These are phyloP conservation scores for Phrynosoma blainvillii DNA, from an alignment of 2,113 vertebrate genomes.

Conservation along the genomic window DNA sequence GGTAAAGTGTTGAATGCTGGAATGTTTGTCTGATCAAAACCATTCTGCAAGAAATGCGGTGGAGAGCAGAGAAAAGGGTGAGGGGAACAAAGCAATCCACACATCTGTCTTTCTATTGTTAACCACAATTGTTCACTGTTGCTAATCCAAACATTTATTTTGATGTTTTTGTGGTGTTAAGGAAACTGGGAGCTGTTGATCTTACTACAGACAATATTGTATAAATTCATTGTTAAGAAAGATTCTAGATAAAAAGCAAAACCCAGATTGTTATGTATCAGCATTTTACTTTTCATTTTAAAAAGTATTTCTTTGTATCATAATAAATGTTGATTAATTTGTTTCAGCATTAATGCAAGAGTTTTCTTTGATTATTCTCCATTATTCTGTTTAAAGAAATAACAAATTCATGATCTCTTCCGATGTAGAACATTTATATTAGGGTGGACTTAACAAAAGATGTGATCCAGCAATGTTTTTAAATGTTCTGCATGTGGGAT, in stretches of 20 bases:
- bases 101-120: conserved; percentile 62
- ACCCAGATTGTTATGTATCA: neutral
- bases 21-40: conserved; percentile 47
- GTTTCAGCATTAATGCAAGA: neutral
- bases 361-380: neutral
- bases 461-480: conserved; percentile 21
- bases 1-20: conserved; percentile 10
- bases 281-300: conserved; percentile 3
- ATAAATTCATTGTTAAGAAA: conserved; percentile 36
- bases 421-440: conserved; percentile 13
- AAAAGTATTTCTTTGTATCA: conserved; percentile 20
- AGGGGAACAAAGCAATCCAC: conserved; percentile 67
- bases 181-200: neutral
- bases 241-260: conserved; percentile 32
- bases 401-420: neutral
- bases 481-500: conserved; percentile 53
- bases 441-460: conserved; percentile 16
- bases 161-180: neutral
- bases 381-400: neutral
- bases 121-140: conserved; percentile 49
- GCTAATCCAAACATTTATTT: conserved; percentile 31
- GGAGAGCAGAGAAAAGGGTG: conserved; percentile 30
- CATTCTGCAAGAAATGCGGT: conserved; percentile 42
- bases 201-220: conserved; percentile 23
- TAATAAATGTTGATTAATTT: neutral